Percentiles rank a stretch among this genome's conserved stretches.
phyloP scores from a whole-genome alignment of 2,888 invertebrate genomes.

The Philaethria dido region DNA sequence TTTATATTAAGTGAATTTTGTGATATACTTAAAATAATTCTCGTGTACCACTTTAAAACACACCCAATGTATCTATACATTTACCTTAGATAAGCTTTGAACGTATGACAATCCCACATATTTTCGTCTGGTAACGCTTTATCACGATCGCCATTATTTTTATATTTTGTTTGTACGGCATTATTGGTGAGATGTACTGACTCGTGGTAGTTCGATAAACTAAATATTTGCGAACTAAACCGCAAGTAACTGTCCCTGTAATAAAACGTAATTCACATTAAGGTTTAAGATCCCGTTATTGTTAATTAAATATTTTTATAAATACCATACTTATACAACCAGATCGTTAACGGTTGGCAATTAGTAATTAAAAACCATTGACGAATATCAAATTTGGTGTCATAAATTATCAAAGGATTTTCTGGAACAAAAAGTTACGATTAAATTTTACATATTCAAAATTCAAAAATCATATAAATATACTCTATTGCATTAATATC shows the following conservation, averaged over 20 bases:
- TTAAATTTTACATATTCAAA: slow-evolving; percentile 1
- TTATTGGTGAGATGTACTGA: slow-evolving; percentile 97
- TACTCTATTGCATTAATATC: too few relatives aligned
- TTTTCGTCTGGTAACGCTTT: slow-evolving; percentile 93
- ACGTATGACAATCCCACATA: slow-evolving; percentile 96
- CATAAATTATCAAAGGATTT: slow-evolving; percentile 93
- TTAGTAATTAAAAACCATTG: slow-evolving; percentile 98
- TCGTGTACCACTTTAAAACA: not conserved
- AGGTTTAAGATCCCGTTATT: not conserved
- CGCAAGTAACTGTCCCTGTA: slow-evolving; percentile 93
- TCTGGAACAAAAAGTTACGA: slow-evolving; percentile 82
- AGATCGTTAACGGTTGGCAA: slow-evolving; percentile 94
- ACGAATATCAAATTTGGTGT: slow-evolving; percentile 97
- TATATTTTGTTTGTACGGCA: slow-evolving; percentile 95
- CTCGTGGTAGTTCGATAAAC: slow-evolving; percentile 94
- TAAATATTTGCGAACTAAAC: slow-evolving; percentile 95
- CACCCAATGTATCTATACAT: slow-evolving; percentile 38
- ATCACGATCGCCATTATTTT: slow-evolving; percentile 87
- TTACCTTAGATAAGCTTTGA: slow-evolving; percentile 88
- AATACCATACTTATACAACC: slow-evolving; percentile 92
- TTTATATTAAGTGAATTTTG: not conserved
- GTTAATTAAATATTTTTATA: not conserved
- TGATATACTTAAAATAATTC: not conserved
- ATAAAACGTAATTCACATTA: slow-evolving; percentile 27
- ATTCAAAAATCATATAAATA: too few relatives aligned